Percentiles rank a stretch among this genome's conserved stretches.
Evolutionary conservation across 2,113 vertebrate genomes (phyloP).

Genomic region (Progne subis): DNA sequence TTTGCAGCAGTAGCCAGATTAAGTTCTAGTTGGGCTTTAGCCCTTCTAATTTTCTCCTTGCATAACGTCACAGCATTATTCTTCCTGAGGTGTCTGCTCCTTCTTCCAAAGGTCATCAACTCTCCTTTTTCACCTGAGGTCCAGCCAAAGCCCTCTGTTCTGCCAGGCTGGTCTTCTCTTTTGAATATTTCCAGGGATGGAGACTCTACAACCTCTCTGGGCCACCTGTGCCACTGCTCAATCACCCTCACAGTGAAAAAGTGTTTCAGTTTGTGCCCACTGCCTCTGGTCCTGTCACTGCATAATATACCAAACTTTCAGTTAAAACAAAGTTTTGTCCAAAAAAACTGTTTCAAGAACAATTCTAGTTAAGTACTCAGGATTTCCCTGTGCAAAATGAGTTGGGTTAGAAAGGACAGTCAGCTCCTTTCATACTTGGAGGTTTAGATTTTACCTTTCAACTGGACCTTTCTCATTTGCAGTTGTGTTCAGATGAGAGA

Average conservation of each 20-base stretch:
- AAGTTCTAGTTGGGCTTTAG: neutral
- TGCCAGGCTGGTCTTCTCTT: neutral
- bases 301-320: neutral
- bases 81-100: neutral
- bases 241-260: neutral
- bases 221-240: neutral
- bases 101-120: neutral
- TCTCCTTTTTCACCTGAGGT: neutral
- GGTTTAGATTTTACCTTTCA: neutral
- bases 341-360: neutral
- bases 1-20: neutral
- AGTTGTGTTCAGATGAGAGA: neutral
- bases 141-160: neutral
- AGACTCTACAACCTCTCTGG: neutral
- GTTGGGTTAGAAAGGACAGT: neutral
- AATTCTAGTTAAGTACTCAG: neutral
- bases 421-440: neutral
- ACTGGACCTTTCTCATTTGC: neutral
- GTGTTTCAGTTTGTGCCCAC: neutral
- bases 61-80: neutral
- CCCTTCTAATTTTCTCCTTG: neutral
- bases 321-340: neutral
- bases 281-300: neutral
- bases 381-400: neutral
- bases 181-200: neutral